Base-by-base conservation (phyloP, 2,797 vertebrate species). In the Coracias cyanogaster region DNA sequence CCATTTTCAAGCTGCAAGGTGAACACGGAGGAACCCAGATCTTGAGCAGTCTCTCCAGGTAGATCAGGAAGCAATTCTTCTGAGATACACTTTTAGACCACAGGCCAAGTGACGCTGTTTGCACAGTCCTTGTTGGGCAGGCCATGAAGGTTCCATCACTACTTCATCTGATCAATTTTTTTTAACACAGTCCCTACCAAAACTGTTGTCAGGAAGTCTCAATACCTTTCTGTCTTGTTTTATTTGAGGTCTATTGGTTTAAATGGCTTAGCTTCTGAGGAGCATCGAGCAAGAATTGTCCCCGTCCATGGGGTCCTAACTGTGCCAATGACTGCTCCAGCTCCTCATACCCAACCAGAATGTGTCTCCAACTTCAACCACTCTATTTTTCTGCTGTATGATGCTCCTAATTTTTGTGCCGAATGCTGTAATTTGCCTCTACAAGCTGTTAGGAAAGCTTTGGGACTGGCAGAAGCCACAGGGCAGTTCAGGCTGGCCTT, bases 341-440 rank as follows among this genome's bases (percentile, higher is more conserved):
- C 33, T 74, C 39, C 52, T 74, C 21, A 3, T 2, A 15, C 8
- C 52, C 24, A 28, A 46, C 22, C 25, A 66, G 41, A 86, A 37
- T 0, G 3, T 3, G 4, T 57, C 45, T 73, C 22, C 33, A 35
- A 4, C 45, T 29, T 39, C 26, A 52, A 0, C 2, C 46, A 28
- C 24, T 15, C 2, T 0, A 7, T 35, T 78, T 33, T 48, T 66
- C 20, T 77, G 16, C 64, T 55, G 16, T 17, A 20, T 2, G 1
- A 22, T 29, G 26, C 24, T 80, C 29, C 33, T 67, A 33, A 7
- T 39, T 45, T 57, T 54, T 45, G 31, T 45, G 31, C 49, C 37
- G 57, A 70, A 58, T 29, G 7, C 12, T 1, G 0, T 52, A 7
- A 65, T 62, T 70, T 62, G 6, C 29, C 15, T 78, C 64, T 31